Conservation (phyloP, 2,113 vertebrate genomes). For the Megaleporinus macrocephalus region DNA sequence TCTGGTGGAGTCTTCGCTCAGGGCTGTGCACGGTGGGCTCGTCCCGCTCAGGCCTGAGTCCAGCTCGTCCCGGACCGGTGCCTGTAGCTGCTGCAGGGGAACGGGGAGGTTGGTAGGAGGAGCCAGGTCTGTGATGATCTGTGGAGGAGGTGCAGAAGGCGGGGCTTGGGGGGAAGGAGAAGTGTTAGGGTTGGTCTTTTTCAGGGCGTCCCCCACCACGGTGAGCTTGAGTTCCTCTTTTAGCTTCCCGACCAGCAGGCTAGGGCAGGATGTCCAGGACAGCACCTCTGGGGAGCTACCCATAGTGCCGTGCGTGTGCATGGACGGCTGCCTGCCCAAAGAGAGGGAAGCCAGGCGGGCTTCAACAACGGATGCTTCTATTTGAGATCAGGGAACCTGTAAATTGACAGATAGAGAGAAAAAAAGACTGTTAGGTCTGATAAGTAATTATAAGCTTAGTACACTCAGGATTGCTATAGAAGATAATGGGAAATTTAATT, state of each 20-base stretch:
- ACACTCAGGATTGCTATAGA: too few species aligned
- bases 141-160: slow-evolving; percentile 73
- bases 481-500: not conserved
- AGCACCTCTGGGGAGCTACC: slow-evolving; percentile 93
- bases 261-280: slow-evolving; percentile 88
- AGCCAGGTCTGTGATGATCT: slow-evolving; percentile 85
- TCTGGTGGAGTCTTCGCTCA: slow-evolving; percentile 90
- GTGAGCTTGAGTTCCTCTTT: slow-evolving; percentile 85
- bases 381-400: slow-evolving; percentile 66
- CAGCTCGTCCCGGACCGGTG: slow-evolving; percentile 76
- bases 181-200: slow-evolving; percentile 74
- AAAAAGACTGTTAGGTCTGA: not conserved
- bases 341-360: slow-evolving; percentile 14
- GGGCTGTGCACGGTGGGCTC: slow-evolving; percentile 81
- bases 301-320: slow-evolving; percentile 92
- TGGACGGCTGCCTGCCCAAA: slow-evolving; percentile 63
- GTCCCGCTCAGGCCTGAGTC: slow-evolving; percentile 62
- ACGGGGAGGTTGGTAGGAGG: slow-evolving; percentile 76
- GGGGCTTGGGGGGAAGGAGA: slow-evolving; percentile 64
- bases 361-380: slow-evolving; percentile 57
- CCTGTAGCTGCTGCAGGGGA: slow-evolving; percentile 61
- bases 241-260: slow-evolving; percentile 81
- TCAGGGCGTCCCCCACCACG: slow-evolving; percentile 72
- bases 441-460: not conserved
- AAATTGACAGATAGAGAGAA: slow-evolving; percentile 15